Base-by-base conservation (phyloP, 92 coral and sea anemone species). In the Muricea muricata region DNA sequence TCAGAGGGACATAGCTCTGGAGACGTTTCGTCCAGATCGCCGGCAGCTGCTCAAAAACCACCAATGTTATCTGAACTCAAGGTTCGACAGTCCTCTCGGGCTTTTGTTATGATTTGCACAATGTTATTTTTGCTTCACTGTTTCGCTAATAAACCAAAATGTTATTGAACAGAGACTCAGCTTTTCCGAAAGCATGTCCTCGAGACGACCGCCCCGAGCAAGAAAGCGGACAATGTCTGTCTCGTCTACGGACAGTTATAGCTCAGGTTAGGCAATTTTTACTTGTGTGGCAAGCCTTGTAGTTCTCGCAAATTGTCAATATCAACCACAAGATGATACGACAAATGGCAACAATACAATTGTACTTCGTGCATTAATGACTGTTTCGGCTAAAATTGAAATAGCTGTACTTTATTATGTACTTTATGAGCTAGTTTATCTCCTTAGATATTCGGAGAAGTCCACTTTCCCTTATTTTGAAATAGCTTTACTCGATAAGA, bases 211-310 rank as follows among this genome's bases (percentile, higher is more conserved):
- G 71, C 99, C 99, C 84, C 96, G 99, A 80, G 98, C 94, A 86
- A 94, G 99, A 90, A 91, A 97, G 85, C 98, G 99, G 85, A 94
- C 99, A 63, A 97, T 97, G 89, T 97, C 99, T 90, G 99, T 97
- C 41, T 94, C 99, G 68, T 97, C 99, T 26, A 94, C 98, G 52
- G 99, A 97, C 90, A 97, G 99, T 83, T 97, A 93, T 81, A 97
- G 99, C 77, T 94, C 99, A 97, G 99, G 99, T 97, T 97, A 92
- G 85, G 47, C 77, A 69, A 78, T 68, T 61, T 65, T 34, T 4
- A 60, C 79, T 23, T 47, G 21, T 75, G 42, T 47, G 47, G 21
- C 65, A 28, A 32, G 37, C 37, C 80, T 47, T 24, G 21, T 32
- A 50, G 41, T 28, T 31, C 21, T 75, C 42, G 57, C 80, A 47